Conservation (phyloP, 2,797 vertebrate genomes). For the Sibirionetta formosa region DNA sequence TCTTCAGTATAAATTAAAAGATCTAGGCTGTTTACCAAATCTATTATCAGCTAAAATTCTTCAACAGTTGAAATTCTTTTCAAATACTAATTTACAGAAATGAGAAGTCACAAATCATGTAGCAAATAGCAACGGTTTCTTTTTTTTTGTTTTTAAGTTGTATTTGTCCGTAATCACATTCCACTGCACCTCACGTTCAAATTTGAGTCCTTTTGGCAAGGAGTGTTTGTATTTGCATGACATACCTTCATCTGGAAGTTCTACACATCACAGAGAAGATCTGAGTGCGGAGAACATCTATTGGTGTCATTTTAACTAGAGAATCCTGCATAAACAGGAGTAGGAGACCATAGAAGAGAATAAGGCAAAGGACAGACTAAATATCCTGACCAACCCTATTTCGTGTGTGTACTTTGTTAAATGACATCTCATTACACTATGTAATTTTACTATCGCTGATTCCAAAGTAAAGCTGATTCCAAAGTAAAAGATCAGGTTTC, state of each 20-base stretch:
- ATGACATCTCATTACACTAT: not conserved
- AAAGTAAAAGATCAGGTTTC: not conserved
- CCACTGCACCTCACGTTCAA: not conserved
- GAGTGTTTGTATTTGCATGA: not conserved
- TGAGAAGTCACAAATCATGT: not conserved
- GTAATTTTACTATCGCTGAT: not conserved
- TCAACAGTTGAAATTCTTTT: not conserved
- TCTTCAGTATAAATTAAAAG: not conserved
- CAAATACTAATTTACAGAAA: not conserved
- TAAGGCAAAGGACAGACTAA: not conserved
- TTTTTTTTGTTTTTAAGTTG: not conserved
- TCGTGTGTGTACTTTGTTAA: not conserved
- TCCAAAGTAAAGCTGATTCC: not conserved
- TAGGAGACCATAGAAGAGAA: not conserved
- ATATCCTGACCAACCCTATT: not conserved
- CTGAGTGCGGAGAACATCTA: not conserved
- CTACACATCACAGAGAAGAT: not conserved
- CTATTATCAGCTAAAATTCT: not conserved
- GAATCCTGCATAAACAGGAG: not conserved
- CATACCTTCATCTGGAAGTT: not conserved
- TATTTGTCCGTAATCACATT: not conserved
- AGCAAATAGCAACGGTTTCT: not conserved
- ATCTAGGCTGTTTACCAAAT: not conserved
- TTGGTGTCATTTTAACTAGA: not conserved
- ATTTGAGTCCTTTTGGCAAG: not conserved